Evolutionary conservation across 2,888 invertebrate genomes (phyloP), one percentile per base, ranked within the genome.

Genomic region (Phaedon cochleariae): DNA sequence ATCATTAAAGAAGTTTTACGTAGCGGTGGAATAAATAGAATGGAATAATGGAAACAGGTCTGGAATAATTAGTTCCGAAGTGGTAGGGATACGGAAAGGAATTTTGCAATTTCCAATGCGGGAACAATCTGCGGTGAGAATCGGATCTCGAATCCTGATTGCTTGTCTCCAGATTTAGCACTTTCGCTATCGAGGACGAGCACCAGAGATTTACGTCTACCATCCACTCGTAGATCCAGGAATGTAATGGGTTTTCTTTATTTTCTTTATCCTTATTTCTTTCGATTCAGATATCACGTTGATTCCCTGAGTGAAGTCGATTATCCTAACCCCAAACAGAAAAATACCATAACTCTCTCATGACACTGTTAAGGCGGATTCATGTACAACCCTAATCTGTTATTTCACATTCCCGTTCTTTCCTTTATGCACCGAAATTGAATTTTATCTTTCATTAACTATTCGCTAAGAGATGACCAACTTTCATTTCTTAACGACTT

Each of bases 21-120:
- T 10, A 34, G 1, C 31, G 31, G 41, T 41, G 41, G 6, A n/a
- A n/a, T n/a, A n/a, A 15, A 41, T 41, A 41, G 41, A n/a, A 41
- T 15, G 41, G 41, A 41, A 41, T 4, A 41, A 41, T 41, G 7
- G 41, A 15, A 41, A 41, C 41, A 41, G 41, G 41, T 41, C 41
- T n/a, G 41, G 15, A 41, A 41, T 41, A 41, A 41, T 41, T 41
- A 41, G 41, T 41, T 15, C 41, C 15, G 41, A 15, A 15, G 41
- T 41, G 15, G 41, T 41, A 4, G 41, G 41, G 15, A 41, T 41
- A 2, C 41, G 41, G n/a, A 15, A n/a, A 61, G 61, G 64, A 68
- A 60, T 70, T 66, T 68, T 59, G 48, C 68, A 67, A 66, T 68
- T 66, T 70, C 64, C 68, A 65, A 64, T 70, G 68, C 65, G 67